These are phyloP conservation scores for Pteropus rufus DNA, from an alignment of 2,797 vertebrate genomes.

Conservation along the genomic window DNA sequence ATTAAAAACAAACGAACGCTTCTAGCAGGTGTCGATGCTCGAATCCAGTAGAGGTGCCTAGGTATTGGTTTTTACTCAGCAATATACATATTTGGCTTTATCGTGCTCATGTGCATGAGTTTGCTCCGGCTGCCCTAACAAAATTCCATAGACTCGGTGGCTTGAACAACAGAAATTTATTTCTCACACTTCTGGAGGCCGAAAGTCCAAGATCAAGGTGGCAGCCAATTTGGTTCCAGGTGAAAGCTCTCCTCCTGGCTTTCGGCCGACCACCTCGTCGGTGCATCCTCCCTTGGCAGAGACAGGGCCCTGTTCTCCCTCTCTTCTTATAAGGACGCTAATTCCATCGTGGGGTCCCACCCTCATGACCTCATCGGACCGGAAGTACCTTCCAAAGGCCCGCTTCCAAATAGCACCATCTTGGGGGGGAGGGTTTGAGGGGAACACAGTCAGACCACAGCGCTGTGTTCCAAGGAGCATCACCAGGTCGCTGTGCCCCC, in stretches of 20 bases:
- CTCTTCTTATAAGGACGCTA: not conserved
- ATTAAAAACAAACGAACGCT: not conserved
- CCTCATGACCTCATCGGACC: not conserved
- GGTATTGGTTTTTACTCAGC: not conserved
- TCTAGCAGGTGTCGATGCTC: not conserved
- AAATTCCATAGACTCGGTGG: not conserved
- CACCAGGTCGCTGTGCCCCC: not conserved
- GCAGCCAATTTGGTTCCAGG: not conserved
- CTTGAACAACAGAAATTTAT: not conserved
- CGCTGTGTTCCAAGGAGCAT: rapidly evolving
- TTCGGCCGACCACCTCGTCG: not conserved
- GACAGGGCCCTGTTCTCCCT: not conserved
- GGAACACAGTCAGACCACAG: not conserved
- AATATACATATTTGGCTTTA: not conserved
- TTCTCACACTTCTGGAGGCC: not conserved
- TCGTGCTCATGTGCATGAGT: rapidly evolving
- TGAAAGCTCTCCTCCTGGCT: not conserved
- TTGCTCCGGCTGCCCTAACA: not conserved
- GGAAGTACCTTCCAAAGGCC: not conserved
- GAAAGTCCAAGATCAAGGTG: not conserved
- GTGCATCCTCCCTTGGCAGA: not conserved
- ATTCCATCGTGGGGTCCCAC: rapidly evolving
- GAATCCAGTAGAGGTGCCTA: not conserved
- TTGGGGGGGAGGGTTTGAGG: not conserved
- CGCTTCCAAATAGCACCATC: not conserved